Evolutionary conservation across 2,113 vertebrate genomes (phyloP).

Genomic region (Strigops habroptila): DNA sequence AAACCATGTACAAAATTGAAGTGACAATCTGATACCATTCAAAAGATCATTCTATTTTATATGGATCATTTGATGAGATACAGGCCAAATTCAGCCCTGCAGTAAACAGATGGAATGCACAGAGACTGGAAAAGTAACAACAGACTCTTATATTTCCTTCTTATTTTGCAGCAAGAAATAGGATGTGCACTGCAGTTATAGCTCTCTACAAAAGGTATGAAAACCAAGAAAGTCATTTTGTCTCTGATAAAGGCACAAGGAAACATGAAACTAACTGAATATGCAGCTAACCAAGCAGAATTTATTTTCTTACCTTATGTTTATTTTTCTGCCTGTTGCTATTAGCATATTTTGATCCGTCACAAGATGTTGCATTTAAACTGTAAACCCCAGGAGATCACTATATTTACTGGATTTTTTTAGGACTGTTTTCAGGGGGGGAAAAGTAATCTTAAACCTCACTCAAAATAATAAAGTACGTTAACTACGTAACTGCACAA

Average conservation of each 20-base stretch:
- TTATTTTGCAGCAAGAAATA: background rate
- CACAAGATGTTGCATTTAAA: background rate
- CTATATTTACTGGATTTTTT: background rate
- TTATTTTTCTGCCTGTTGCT: background rate
- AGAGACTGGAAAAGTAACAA: background rate
- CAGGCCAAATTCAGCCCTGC: background rate
- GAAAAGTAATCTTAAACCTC: background rate
- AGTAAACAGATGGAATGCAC: background rate
- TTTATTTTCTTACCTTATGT: background rate
- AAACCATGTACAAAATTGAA: conserved; percentile 2
- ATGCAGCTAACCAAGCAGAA: background rate
- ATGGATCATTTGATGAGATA: conserved; percentile 18
- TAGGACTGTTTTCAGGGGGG: background rate
- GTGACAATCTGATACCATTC: background rate
- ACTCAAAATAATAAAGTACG: background rate
- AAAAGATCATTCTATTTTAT: conserved; percentile 21
- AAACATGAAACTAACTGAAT: background rate
- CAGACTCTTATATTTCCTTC: background rate
- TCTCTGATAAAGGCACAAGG: background rate
- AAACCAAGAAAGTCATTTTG: background rate
- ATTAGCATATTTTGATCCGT: background rate
- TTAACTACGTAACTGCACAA: background rate
- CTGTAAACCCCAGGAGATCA: background rate
- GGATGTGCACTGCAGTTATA: background rate
- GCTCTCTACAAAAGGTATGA: background rate